Percentiles rank a stretch among this genome's conserved stretches.
These are phyloP conservation scores for Platyura marginata DNA, from an alignment of 1,140 invertebrate species.

Conservation along the genomic window DNA sequence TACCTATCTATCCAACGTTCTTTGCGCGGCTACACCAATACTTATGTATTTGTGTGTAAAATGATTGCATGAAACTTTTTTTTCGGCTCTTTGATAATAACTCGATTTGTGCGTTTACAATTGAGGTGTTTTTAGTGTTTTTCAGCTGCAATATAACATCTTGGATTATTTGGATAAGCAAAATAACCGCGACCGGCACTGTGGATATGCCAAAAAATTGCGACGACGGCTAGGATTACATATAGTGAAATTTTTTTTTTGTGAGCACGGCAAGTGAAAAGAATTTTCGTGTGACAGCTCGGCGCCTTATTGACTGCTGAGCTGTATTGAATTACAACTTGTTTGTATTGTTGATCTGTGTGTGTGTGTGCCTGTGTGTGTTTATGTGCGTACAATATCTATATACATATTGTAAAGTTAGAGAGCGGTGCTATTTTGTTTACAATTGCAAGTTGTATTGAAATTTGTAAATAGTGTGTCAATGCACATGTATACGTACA, in stretches of 20 bases:
- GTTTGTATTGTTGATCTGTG: not conserved
- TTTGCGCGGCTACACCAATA: not conserved
- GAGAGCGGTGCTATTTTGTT: not conserved
- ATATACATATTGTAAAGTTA: no score
- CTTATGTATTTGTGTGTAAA: not conserved
- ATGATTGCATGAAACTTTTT: not conserved
- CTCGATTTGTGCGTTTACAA: not conserved
- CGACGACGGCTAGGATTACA: not conserved
- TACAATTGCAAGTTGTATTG: not conserved
- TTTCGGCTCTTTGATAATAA: not conserved
- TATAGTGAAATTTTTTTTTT: not conserved
- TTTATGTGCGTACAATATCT: not conserved
- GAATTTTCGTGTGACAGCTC: not conserved
- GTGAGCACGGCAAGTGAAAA: no score
- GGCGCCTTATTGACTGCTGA: not conserved
- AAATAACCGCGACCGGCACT: not conserved
- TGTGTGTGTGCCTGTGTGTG: not conserved
- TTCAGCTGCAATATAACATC: not conserved
- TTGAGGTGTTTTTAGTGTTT: not conserved
- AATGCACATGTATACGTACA: no score
- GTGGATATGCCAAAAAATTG: not conserved
- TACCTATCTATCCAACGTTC: not conserved
- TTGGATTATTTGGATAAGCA: not conserved
- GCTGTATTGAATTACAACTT: not conserved
- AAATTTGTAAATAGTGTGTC: not conserved